Conservation (phyloP, 1,140 invertebrate species). For the Drosophila nikananu region DNA sequence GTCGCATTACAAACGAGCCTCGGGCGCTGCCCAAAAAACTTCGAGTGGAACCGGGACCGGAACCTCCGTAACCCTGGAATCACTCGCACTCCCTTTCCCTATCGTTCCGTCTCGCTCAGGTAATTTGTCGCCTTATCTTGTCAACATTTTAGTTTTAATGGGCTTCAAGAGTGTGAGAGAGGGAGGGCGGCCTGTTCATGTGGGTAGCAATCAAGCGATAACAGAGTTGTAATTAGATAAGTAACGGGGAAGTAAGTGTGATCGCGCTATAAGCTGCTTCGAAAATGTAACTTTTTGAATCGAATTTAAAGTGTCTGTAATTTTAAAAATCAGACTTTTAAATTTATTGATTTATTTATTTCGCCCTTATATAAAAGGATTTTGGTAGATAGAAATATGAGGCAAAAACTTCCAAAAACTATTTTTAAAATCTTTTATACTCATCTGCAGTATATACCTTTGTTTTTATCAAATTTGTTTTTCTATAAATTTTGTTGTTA, state of each 20-base stretch:
- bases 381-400: too few species aligned
- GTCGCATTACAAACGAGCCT: slow-evolving; percentile 71
- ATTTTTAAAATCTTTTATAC: too few species aligned
- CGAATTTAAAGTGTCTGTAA: background rate
- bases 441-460: too few species aligned
- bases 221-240: slow-evolving; percentile 53
- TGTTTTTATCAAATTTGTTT: too few species aligned
- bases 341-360: too few species aligned
- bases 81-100: background rate
- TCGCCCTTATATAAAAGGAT: too few species aligned
- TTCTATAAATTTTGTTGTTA: too few species aligned
- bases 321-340: too few species aligned
- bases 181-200: slow-evolving; percentile 31
- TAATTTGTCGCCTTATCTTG: slow-evolving; percentile 82
- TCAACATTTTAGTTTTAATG: slow-evolving; percentile 61
- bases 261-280: background rate
- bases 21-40: slow-evolving; percentile 14
- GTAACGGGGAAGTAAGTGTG: background rate
- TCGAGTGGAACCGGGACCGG: slow-evolving; percentile 36
- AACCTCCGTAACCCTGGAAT: slow-evolving; percentile 25
- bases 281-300: background rate
- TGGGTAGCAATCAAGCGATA: slow-evolving; percentile 59
- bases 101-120: slow-evolving; percentile 30
- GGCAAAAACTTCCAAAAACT: too few species aligned
- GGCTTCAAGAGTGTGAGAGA: slow-evolving; percentile 11